Conservation (phyloP, 2,888 invertebrate genomes). For the Aleiodes alternator region DNA sequence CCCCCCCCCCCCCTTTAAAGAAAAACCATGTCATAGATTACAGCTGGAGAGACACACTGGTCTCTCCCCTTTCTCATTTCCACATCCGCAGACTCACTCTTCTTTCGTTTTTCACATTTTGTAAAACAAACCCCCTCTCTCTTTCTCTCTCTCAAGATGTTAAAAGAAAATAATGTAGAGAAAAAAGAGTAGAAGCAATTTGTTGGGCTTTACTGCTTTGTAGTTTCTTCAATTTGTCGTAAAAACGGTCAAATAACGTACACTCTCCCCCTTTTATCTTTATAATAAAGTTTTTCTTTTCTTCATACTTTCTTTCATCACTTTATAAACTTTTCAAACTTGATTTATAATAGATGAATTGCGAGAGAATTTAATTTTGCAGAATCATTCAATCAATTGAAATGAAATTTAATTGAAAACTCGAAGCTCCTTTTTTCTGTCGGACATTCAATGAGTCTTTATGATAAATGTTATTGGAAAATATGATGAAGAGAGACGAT, state of each 20-base stretch:
- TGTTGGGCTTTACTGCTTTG: conserved; percentile 49
- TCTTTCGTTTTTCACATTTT: neutral
- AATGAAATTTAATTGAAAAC: too few species aligned
- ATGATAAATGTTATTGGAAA: too few species aligned
- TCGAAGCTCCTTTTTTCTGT: too few species aligned
- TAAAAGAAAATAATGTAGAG: too few species aligned
- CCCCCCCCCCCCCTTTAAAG: neutral
- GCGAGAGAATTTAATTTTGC: neutral
- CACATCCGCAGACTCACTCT: neutral
- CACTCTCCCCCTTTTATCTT: conserved; percentile 20
- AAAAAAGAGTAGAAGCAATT: conserved; percentile 47
- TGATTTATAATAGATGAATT: conserved; percentile 24
- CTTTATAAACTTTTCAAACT: neutral
- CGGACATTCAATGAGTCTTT: too few species aligned
- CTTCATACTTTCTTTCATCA: neutral
- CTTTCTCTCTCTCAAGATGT: too few species aligned
- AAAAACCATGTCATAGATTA: neutral
- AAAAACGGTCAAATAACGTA: conserved; percentile 35
- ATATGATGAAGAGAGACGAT: too few species aligned
- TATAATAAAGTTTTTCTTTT: neutral
- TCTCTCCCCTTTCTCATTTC: neutral
- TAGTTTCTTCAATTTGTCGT: conserved; percentile 49
- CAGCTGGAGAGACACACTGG: conserved; percentile 25
- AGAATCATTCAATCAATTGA: conserved; percentile 2
- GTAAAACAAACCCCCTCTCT: neutral